Base-by-base conservation (phyloP, 1,140 invertebrate species). In the Tribolium castaneum region DNA sequence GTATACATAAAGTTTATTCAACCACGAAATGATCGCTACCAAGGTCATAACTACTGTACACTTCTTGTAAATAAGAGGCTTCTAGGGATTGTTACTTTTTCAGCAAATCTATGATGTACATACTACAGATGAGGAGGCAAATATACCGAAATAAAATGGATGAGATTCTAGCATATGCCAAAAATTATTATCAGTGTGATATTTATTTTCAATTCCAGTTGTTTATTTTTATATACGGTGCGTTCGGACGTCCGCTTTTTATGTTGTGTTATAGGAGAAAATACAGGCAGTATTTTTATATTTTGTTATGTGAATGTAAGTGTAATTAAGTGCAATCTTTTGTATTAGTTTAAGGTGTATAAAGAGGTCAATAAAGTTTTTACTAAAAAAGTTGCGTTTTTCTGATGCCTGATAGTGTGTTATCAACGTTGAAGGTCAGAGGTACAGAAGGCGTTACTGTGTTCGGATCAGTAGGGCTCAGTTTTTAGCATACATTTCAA, bases 291-390 rank as follows among this genome's bases (percentile, higher is more conserved):
- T 66, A 66, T 66, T 66, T 66, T 66, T 66, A 30, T 66, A 66
- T 59, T n/a, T 19, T 19, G 54, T 22, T 19, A 59, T 16, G 12
- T 16, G 9, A 66, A 45, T 45, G 39, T 45, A 45, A n/a, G 2
- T 66, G 30, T 66, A 35, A 34, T 66, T 66, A 66, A 66, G 59
- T 66, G 59, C 59, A 66, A 66, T 66, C 14, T 59, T 59, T 66
- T 66, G 59, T 66, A 66, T 66, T 35, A 12, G 30, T 34, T 35
- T 35, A 35, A 35, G n/a, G 59, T 39, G 12, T 66, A 66, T 14
- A 34, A 25, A 66, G 12, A 34, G 25, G 5, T n/a, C 7, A 66
- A 66, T 66, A 66, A 66, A 66, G 34, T 35, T 66, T 66, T 35
- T 66, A 66, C 35, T 34, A 66, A 12, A 30, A 22, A 59, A 19